phyloP scores from a whole-genome alignment of 2,888 invertebrate genomes.

The Diarsia rubi region DNA sequence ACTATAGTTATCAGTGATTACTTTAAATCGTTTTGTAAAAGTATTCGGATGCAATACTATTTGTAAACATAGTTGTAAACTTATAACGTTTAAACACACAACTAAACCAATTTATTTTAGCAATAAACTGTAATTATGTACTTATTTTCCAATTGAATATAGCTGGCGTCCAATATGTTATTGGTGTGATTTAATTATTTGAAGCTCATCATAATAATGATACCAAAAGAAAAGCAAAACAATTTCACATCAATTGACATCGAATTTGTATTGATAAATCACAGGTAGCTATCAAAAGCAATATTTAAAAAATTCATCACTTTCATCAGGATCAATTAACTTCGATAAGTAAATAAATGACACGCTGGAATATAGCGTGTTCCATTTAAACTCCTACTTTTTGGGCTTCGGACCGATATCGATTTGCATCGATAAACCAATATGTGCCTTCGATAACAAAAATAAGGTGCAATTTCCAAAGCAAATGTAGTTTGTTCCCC shows the following conservation, averaged over 20 bases:
- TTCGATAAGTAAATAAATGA: conserved; percentile 61
- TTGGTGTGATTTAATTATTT: not conserved
- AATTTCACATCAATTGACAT: not conserved
- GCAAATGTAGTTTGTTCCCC: conserved; percentile 70
- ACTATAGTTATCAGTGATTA: too few species aligned
- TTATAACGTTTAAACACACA: not conserved
- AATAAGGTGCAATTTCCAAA: conserved; percentile 73
- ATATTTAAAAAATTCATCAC: conserved; percentile 12
- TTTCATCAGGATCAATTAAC: conserved; percentile 54
- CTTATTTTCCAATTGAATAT: not conserved
- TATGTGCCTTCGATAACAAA: conserved; percentile 53
- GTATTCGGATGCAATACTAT: not conserved
- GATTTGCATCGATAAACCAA: conserved; percentile 55
- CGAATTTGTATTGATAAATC: not conserved
- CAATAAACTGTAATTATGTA: conserved; percentile 3
- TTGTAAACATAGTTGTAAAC: too few species aligned
- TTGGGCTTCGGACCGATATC: conserved; percentile 57
- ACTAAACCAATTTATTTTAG: conserved; percentile 2
- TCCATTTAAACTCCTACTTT: conserved; percentile 65
- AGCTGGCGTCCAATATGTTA: not conserved
- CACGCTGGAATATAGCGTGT: conserved; percentile 59
- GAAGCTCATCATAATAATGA: not conserved
- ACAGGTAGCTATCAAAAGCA: conserved; percentile 8
- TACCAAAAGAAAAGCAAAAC: not conserved
- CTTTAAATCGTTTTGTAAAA: not conserved